phyloP scores from a whole-genome alignment of 2,888 invertebrate species.

The Dexiosoma caninum region DNA sequence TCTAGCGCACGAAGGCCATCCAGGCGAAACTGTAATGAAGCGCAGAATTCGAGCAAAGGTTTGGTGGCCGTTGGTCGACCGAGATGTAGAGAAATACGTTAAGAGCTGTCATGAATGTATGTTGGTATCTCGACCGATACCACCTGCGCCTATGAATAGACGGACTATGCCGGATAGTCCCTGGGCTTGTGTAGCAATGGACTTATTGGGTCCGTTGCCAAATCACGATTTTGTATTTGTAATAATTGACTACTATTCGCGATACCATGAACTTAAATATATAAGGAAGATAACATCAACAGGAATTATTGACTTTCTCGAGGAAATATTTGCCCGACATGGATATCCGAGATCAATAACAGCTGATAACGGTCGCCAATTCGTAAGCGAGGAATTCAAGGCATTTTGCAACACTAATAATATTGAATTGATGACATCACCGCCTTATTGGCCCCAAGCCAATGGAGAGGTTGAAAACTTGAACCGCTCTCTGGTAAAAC shows the following conservation, averaged over 20 bases:
- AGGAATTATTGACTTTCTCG: too few relatives aligned
- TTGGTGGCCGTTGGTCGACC: conserved; percentile 52
- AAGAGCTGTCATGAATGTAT: conserved; percentile 51
- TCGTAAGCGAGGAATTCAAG: neutral
- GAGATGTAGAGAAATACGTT: conserved; percentile 33
- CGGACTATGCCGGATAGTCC: conserved; percentile 48
- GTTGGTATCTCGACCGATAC: conserved; percentile 40
- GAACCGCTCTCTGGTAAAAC: neutral
- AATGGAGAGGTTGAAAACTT: neutral
- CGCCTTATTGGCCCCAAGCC: neutral
- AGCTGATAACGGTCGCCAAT: neutral
- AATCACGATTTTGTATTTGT: neutral
- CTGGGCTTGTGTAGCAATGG: conserved; percentile 44
- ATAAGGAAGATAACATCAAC: too few relatives aligned
- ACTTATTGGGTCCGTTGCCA: conserved; percentile 45
- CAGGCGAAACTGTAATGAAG: conserved; percentile 51
- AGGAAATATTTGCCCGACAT: neutral
- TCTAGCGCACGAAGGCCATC: conserved; percentile 71
- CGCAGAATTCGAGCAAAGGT: conserved; percentile 52
- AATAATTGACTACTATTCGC: neutral
- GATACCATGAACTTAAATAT: too few relatives aligned
- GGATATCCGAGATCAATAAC: neutral
- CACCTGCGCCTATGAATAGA: conserved; percentile 37
- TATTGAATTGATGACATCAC: neutral
- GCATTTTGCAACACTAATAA: neutral